Evolutionary conservation across 2,888 invertebrate species (phyloP).

Genomic region (Drosophila hamatofila): DNA sequence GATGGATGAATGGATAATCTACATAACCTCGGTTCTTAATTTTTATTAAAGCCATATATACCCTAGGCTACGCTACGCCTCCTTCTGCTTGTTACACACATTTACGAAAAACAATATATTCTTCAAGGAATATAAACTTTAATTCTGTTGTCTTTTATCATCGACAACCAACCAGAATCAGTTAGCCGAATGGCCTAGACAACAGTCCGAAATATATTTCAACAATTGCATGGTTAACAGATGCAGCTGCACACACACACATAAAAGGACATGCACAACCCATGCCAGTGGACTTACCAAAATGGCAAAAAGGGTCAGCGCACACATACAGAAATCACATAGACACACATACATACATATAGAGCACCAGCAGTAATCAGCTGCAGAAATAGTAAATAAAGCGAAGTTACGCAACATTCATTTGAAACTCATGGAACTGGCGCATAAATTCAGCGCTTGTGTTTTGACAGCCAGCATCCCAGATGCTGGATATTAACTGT

Average conservation of each 20-base stretch:
- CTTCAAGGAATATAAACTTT: not conserved
- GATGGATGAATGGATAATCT: no score
- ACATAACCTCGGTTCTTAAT: not conserved
- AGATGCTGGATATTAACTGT: slow-evolving; percentile 42
- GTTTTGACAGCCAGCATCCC: slow-evolving; percentile 4
- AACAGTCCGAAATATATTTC: slow-evolving; percentile 4
- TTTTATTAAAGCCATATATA: not conserved
- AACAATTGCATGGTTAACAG: slow-evolving; percentile 19
- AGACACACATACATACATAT: not conserved
- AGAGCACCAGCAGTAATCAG: slow-evolving; percentile 1
- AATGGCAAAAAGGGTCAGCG: slow-evolving; percentile 5
- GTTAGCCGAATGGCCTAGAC: not conserved
- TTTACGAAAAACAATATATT: not conserved
- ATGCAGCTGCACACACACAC: slow-evolving; percentile 3
- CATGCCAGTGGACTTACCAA: slow-evolving; percentile 4
- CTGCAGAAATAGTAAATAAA: slow-evolving; percentile 39
- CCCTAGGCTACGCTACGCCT: not conserved
- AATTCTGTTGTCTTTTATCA: slow-evolving; percentile 1
- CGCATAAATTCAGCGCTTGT: slow-evolving; percentile 26
- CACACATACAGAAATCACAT: not conserved
- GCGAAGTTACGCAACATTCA: slow-evolving; percentile 28
- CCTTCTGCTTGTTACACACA: not conserved
- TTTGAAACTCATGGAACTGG: slow-evolving; percentile 30
- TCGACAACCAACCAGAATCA: slow-evolving; percentile 5
- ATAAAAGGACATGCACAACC: not conserved